These are phyloP conservation scores for Lepilemur ruficaudatus DNA, from an alignment of 2,797 vertebrate species.

Conservation along the genomic window DNA sequence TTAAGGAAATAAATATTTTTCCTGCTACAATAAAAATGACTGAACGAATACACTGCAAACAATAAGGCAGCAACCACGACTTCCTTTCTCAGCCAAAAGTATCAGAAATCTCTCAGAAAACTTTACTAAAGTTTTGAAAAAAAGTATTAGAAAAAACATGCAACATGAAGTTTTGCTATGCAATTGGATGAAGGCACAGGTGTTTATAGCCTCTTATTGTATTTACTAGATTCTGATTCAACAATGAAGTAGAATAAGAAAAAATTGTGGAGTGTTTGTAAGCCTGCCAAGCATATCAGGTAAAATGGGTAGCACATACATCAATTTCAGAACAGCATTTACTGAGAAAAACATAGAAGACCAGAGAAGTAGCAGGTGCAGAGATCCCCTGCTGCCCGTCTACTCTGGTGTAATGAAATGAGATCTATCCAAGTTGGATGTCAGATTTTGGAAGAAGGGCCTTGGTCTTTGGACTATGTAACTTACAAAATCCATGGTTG, in stretches of 20 bases:
- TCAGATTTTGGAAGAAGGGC: neutral
- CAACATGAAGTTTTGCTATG: neutral
- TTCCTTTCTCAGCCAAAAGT: neutral
- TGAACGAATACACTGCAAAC: neutral
- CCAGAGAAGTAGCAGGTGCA: neutral
- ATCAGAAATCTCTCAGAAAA: neutral
- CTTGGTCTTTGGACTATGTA: neutral
- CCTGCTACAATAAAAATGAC: neutral
- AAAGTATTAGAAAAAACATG: neutral
- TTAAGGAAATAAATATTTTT: neutral
- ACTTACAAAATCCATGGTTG: neutral
- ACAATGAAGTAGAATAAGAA: neutral
- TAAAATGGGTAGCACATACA: neutral
- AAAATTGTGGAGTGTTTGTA: neutral
- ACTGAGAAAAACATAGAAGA: neutral
- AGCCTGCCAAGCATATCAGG: neutral
- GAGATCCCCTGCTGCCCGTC: neutral
- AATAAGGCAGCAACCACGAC: neutral
- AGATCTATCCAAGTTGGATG: neutral
- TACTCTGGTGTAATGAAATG: neutral
- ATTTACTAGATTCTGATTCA: neutral
- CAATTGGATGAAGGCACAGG: neutral
- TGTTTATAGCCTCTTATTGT: neutral
- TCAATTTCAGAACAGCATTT: neutral
- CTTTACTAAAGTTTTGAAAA: neutral